These are phyloP conservation scores for Agrotis segetum DNA, from an alignment of 2,888 invertebrate genomes.

Conservation along the genomic window DNA sequence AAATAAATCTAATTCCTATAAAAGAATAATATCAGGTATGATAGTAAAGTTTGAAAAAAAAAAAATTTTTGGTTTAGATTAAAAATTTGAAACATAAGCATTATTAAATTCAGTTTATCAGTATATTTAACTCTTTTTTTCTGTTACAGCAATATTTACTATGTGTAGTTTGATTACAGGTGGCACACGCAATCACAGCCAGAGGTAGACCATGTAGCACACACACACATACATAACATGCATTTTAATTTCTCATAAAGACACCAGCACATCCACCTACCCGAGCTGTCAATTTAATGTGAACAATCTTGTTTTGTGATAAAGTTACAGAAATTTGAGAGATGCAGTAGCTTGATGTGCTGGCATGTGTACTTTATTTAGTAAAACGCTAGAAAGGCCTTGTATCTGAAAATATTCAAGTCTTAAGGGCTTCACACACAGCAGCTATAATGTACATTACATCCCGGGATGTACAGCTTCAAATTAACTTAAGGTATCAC, in stretches of 20 bases:
- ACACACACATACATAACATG: slow-evolving; percentile 51
- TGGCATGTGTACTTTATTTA: slow-evolving; percentile 1
- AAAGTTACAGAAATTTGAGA: too few species aligned
- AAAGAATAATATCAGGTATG: background rate
- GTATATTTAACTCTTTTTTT: slow-evolving; percentile 49
- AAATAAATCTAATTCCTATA: background rate
- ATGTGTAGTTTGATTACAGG: slow-evolving; percentile 78
- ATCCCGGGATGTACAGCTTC: too few species aligned
- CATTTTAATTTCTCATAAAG: slow-evolving; percentile 23
- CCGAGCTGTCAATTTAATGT: too few species aligned
- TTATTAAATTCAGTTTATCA: slow-evolving; percentile 1
- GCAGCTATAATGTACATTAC: too few species aligned
- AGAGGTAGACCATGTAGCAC: slow-evolving; percentile 72
- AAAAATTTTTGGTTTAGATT: background rate
- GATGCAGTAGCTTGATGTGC: too few species aligned
- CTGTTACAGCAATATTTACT: slow-evolving; percentile 63
- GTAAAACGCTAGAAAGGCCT: background rate
- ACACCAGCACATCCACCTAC: too few species aligned
- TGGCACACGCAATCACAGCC: slow-evolving; percentile 69
- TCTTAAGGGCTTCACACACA: too few species aligned
- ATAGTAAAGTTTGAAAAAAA: background rate
- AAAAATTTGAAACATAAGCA: background rate
- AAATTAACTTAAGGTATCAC: too few species aligned
- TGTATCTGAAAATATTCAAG: slow-evolving; percentile 3
- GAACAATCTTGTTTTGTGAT: too few species aligned